Evolutionary conservation across 2,797 vertebrate species (phyloP).

Genomic region (Tadarida brasiliensis): DNA sequence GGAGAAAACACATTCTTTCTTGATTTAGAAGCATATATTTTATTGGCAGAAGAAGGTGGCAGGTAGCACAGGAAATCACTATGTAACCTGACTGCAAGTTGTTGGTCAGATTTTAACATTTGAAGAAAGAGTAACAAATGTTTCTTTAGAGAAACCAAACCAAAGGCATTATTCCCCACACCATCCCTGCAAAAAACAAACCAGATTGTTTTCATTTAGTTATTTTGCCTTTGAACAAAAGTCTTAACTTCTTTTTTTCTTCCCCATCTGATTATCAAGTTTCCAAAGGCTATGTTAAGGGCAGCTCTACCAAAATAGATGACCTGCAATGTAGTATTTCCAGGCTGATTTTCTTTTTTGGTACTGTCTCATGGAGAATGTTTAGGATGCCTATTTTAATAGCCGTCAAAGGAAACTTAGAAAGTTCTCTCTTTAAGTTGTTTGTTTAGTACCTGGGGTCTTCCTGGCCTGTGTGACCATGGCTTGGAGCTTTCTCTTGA

Average conservation of each 20-base stretch:
- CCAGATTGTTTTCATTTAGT: neutral
- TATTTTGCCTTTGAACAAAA: constrained; percentile 14
- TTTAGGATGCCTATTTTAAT: neutral
- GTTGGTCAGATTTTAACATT: neutral
- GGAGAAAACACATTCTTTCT: constrained; percentile 12
- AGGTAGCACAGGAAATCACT: neutral
- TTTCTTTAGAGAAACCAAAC: constrained; percentile 18
- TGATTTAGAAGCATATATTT: neutral
- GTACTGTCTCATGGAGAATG: neutral
- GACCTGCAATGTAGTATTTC: neutral
- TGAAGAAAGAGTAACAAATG: neutral
- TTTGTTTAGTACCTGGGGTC: neutral
- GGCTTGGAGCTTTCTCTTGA: neutral
- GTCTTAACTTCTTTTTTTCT: neutral
- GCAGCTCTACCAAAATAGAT: neutral
- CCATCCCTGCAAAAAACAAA: neutral
- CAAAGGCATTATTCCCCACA: neutral
- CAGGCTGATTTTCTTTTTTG: neutral
- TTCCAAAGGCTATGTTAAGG: neutral
- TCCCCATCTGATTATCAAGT: neutral
- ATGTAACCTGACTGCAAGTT: neutral
- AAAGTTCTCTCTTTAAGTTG: neutral
- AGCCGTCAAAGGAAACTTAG: neutral
- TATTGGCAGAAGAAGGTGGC: neutral
- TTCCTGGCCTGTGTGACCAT: neutral